phyloP scores from a whole-genome alignment of 2,888 invertebrate species.

The Lingula anatina region DNA sequence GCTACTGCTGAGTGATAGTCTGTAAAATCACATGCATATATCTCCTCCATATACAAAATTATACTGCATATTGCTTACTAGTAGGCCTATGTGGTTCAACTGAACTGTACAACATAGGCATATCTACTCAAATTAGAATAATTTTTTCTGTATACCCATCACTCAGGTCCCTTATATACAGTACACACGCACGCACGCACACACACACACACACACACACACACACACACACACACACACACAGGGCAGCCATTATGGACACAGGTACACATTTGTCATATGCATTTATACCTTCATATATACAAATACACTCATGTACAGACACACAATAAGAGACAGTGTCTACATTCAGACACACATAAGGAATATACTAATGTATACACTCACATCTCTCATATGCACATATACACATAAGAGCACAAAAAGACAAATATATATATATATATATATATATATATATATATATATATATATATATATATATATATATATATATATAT shows the following conservation, averaged over 20 bases:
- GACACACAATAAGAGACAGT: neutral
- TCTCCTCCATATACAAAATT: no score
- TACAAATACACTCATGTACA: neutral
- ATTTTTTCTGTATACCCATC: neutral
- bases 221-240: neutral
- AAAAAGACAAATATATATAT: no score
- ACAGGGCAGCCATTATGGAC: neutral
- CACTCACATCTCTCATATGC: neutral
- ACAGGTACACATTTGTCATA: neutral
- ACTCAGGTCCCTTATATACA: neutral
- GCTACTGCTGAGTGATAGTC: no score
- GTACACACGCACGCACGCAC: neutral
- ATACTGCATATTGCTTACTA: no score
- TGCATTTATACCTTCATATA: slow-evolving; percentile 2
- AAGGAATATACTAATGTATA: neutral
- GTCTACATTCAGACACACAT: neutral
- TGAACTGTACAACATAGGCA: neutral
- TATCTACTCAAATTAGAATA: neutral
- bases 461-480: no score
- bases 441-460: no score
- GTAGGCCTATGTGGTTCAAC: no score
- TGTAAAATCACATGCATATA: no score
- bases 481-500: no score
- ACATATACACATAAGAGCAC: neutral
- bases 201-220: neutral